A percentile compares a stretch with the other conserved stretches of the same genome.
phyloP scores from a whole-genome alignment of 2,888 invertebrate species.

The Muscina levida region DNA sequence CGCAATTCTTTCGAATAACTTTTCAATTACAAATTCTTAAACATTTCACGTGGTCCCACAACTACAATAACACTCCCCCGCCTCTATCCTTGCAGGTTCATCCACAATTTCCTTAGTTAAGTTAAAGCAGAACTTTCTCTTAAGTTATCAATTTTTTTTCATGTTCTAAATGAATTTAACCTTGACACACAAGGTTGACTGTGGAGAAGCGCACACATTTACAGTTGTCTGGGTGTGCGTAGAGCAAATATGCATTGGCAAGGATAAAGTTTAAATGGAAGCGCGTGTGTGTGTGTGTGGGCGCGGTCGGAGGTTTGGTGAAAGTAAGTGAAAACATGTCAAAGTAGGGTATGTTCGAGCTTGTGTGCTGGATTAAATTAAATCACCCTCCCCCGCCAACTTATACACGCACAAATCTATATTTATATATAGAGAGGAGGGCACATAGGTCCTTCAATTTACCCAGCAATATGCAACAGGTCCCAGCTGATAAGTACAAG shows the following conservation, averaged over 20 bases:
- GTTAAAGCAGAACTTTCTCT: not conserved
- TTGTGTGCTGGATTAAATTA: too few species aligned
- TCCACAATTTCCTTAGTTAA: not conserved
- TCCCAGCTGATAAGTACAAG: constrained; percentile 35
- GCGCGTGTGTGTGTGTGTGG: not conserved
- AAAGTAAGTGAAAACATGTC: not conserved
- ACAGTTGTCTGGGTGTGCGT: not conserved
- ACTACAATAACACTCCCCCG: not conserved
- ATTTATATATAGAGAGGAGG: too few species aligned
- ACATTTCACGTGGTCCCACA: too few species aligned
- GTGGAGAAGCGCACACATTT: not conserved
- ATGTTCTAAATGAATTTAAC: constrained; percentile 12
- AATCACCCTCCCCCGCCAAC: not conserved
- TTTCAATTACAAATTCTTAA: constrained; percentile 15
- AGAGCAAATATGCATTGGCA: not conserved
- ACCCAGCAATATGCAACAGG: constrained; percentile 35
- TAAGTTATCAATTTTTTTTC: not conserved
- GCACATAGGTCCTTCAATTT: not conserved
- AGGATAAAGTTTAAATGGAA: not conserved
- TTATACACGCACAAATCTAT: too few species aligned
- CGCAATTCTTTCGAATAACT: constrained; percentile 26
- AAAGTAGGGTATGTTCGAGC: not conserved
- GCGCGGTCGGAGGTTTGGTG: not conserved
- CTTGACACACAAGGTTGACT: not conserved
- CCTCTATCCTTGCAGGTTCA: not conserved